Conservation (phyloP, 2,888 invertebrate genomes). For the Rhingia rostrata region DNA sequence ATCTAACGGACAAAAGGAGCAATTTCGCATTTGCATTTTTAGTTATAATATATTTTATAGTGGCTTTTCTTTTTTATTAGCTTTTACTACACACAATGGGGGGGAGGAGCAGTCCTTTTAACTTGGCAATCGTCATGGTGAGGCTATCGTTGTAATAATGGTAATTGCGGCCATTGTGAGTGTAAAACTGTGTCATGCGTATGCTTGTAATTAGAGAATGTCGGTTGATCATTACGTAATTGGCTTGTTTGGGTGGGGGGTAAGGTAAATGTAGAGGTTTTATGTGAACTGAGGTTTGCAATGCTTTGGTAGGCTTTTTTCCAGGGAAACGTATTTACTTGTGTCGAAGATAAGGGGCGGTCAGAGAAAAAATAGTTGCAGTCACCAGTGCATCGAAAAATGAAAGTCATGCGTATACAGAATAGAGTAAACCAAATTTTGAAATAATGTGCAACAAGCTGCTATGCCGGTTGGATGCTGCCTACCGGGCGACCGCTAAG, state of each 20-base stretch:
- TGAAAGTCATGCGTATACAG: too few species aligned
- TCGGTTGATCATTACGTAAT: conserved; percentile 35
- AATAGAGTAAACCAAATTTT: too few species aligned
- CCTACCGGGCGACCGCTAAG: too few species aligned
- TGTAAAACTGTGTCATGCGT: conserved; percentile 58
- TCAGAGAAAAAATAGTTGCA: too few species aligned
- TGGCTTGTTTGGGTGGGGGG: background rate
- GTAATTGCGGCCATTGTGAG: conserved; percentile 38
- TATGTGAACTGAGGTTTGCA: too few species aligned
- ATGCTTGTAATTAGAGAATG: conserved; percentile 50
- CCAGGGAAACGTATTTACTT: too few species aligned
- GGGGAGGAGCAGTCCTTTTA: conserved; percentile 27
- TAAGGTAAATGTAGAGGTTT: too few species aligned
- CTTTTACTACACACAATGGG: conserved; percentile 33
- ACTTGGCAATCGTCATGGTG: background rate
- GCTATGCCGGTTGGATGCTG: too few species aligned
- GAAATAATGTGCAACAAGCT: too few species aligned
- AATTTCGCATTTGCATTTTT: conserved; percentile 55
- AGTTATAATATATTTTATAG: background rate
- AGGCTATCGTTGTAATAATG: conserved; percentile 43
- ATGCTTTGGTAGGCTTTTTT: too few species aligned
- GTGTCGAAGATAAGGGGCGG: too few species aligned
- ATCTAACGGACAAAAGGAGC: conserved; percentile 53
- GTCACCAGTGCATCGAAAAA: too few species aligned
- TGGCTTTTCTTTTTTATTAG: conserved; percentile 32